These are phyloP conservation scores for Semotilus atromaculatus DNA, from an alignment of 2,797 vertebrate genomes.

Conservation along the genomic window DNA sequence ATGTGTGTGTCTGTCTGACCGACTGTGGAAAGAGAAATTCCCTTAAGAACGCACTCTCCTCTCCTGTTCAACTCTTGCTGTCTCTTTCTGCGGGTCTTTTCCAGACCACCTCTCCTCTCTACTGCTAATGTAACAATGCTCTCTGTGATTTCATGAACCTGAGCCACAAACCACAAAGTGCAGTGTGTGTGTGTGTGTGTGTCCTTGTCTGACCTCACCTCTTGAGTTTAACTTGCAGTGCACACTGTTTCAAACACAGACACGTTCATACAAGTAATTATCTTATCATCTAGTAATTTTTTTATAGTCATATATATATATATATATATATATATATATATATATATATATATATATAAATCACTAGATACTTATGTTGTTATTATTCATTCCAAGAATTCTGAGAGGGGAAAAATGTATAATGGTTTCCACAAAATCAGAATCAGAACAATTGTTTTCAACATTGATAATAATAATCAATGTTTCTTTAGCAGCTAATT, in stretches of 20 bases:
- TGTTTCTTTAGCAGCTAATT: neutral
- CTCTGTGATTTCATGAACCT: constrained; percentile 77
- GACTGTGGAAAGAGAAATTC: constrained; percentile 67
- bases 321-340: too few species aligned
- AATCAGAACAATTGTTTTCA: neutral
- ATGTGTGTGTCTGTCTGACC: constrained; percentile 70
- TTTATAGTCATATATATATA: too few species aligned
- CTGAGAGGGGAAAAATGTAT: too few species aligned
- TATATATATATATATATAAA: too few species aligned
- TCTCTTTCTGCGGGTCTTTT: constrained; percentile 65
- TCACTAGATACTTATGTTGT: neutral
- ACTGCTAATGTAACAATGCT: constrained; percentile 78
- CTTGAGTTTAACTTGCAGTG: neutral
- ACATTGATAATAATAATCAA: neutral
- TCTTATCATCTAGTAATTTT: too few species aligned
- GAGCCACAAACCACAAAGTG: constrained; percentile 70
- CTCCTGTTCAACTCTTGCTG: constrained; percentile 47
- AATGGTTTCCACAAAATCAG: neutral
- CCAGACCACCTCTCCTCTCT: constrained; percentile 58
- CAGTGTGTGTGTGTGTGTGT: constrained; percentile 36
- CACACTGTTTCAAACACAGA: neutral
- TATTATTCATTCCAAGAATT: neutral
- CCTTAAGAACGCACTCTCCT: constrained; percentile 67
- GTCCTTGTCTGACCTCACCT: constrained; percentile 32
- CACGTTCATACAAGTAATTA: too few species aligned